A percentile compares a stretch with the other conserved stretches of the same genome.
Evolutionary conservation across 2,888 invertebrate species (phyloP).

Genomic region (Cryptocheilus praepositus): DNA sequence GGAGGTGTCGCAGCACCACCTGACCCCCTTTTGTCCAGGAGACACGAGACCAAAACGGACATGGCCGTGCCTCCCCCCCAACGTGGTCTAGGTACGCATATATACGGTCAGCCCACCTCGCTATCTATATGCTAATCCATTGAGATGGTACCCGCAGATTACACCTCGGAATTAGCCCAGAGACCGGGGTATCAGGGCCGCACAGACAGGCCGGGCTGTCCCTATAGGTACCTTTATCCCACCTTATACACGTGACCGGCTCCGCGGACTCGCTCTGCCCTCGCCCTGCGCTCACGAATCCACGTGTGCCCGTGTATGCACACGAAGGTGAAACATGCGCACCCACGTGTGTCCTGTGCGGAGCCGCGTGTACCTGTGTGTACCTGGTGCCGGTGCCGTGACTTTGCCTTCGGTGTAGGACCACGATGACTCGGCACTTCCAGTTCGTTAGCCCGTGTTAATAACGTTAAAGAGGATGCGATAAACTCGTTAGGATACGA

Average conservation of each 20-base stretch:
- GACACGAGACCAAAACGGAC: slow-evolving; percentile 64
- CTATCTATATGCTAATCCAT: slow-evolving; percentile 75
- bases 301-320: slow-evolving; percentile 33
- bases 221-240: slow-evolving; percentile 65
- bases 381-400: slow-evolving; percentile 30
- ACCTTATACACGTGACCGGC: slow-evolving; percentile 63
- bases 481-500: slow-evolving; percentile 63
- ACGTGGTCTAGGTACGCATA: slow-evolving; percentile 59
- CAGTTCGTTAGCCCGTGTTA: slow-evolving; percentile 67
- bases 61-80: slow-evolving; percentile 52
- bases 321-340: slow-evolving; percentile 18
- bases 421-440: slow-evolving; percentile 66
- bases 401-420: slow-evolving; percentile 38
- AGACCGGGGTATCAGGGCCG: slow-evolving; percentile 67
- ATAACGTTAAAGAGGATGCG: slow-evolving; percentile 67
- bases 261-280: slow-evolving; percentile 46
- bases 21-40: slow-evolving; percentile 52
- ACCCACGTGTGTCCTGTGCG: slow-evolving; percentile 20
- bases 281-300: slow-evolving; percentile 41
- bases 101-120: slow-evolving; percentile 68
- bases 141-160: slow-evolving; percentile 75
- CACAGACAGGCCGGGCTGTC: slow-evolving; percentile 57
- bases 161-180: slow-evolving; percentile 73
- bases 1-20: slow-evolving; percentile 45
- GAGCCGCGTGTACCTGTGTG: slow-evolving; percentile 38